A percentile compares a stretch with the other conserved stretches of the same genome.
Conservation (phyloP, 2,113 vertebrate species). For the Siniperca knerii region DNA sequence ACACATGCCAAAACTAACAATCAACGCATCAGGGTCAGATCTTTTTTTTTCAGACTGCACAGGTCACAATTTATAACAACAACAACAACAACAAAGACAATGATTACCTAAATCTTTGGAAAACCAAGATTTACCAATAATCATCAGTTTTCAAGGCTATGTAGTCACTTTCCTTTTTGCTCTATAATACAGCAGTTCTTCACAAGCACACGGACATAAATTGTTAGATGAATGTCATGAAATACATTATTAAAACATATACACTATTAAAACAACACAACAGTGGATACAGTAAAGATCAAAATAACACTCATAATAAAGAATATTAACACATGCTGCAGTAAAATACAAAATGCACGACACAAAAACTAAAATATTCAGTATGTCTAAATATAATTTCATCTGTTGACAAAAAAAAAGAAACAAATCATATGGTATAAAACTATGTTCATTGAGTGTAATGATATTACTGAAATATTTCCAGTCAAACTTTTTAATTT, state of each 20-base stretch:
- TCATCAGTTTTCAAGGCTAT: not conserved
- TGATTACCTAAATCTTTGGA: not conserved
- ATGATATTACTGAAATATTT: constrained; percentile 52
- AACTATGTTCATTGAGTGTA: not conserved
- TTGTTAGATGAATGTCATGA: not conserved
- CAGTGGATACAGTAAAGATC: not conserved
- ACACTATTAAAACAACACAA: not conserved
- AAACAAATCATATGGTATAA: constrained; percentile 4
- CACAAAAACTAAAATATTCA: constrained; percentile 1
- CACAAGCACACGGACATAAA: not conserved
- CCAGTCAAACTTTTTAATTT: constrained; percentile 41
- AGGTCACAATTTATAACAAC: not conserved
- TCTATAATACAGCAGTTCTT: not conserved
- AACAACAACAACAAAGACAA: not conserved
- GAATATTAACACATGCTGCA: not conserved
- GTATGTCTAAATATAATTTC: constrained; percentile 15
- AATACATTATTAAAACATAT: not conserved
- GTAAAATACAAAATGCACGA: not conserved
- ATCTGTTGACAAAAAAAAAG: constrained; percentile 30
- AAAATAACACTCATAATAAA: not conserved
- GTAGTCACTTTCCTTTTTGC: not conserved
- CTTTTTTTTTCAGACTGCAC: not conserved
- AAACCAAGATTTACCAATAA: not conserved
- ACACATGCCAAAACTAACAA: not conserved
- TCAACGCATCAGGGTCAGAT: not conserved